Conservation (phyloP, 2,888 invertebrate species). For the Balanococcus diminutus region DNA sequence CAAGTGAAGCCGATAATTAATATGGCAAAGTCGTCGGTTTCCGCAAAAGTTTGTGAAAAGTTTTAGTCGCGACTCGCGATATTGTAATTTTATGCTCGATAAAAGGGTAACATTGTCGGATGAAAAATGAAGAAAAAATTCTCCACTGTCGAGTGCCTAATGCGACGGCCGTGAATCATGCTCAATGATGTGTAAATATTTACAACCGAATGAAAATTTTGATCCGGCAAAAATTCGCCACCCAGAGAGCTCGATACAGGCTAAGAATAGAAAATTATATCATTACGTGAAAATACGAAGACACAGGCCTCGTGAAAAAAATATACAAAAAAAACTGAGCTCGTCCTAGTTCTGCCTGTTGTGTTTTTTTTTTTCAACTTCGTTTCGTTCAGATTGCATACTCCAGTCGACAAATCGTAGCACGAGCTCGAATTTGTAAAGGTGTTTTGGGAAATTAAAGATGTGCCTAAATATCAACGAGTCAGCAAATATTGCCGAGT, state of each 20-base stretch:
- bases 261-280: constrained; percentile 3
- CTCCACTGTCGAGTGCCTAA: not conserved
- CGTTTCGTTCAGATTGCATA: not conserved
- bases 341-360: not conserved
- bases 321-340: not conserved
- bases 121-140: not conserved
- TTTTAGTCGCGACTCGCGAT: not conserved
- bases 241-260: not conserved
- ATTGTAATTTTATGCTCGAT: not conserved
- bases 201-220: not conserved
- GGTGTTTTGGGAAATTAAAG: constrained; percentile 14
- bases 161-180: not conserved
- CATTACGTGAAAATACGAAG: not conserved
- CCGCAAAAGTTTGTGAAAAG: too few species aligned
- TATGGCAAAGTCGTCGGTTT: too few species aligned
- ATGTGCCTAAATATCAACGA: not conserved
- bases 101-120: not conserved
- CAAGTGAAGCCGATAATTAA: too few species aligned
- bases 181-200: constrained; percentile 8
- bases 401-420: not conserved
- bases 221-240: not conserved
- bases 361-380: not conserved
- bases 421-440: not conserved
- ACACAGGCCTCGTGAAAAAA: not conserved
- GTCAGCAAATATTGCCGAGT: not conserved